These are phyloP conservation scores for Phasia obesa DNA, from an alignment of 2,888 invertebrate genomes.

Conservation along the genomic window DNA sequence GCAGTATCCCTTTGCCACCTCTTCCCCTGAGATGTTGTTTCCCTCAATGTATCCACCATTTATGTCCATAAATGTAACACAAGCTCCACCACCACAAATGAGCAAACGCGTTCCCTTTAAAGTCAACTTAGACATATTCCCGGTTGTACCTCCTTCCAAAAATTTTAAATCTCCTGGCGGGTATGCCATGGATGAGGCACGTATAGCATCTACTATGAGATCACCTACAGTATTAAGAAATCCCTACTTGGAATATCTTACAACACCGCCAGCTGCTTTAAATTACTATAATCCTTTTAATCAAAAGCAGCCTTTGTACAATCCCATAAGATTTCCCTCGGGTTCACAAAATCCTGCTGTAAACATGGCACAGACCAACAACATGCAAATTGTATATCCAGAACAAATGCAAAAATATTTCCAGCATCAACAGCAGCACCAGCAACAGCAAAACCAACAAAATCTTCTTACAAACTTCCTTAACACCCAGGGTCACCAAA, in stretches of 20 bases:
- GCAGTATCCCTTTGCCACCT: constrained; percentile 75
- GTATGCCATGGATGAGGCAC: constrained; percentile 75
- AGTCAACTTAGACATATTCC: constrained; percentile 86
- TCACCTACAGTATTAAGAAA: constrained; percentile 75
- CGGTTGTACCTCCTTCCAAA: constrained; percentile 82
- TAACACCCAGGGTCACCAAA: constrained; percentile 69
- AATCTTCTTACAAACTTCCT: constrained; percentile 71
- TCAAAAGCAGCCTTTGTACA: constrained; percentile 71
- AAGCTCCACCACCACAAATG: constrained; percentile 73
- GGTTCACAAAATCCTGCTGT: constrained; percentile 41
- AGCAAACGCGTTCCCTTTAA: constrained; percentile 84
- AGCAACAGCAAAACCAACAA: constrained; percentile 64
- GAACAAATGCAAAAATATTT: constrained; percentile 66
- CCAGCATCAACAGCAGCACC: constrained; percentile 64
- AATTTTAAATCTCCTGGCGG: constrained; percentile 72
- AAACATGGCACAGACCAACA: constrained; percentile 69
- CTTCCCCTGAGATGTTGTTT: constrained; percentile 72
- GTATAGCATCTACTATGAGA: constrained; percentile 75
- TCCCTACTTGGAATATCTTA: constrained; percentile 76
- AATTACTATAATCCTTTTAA: constrained; percentile 59
- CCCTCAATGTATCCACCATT: constrained; percentile 74
- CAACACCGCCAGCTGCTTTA: constrained; percentile 70
- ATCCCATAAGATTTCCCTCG: constrained; percentile 76
- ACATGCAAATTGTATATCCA: constrained; percentile 67
- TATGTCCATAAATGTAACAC: constrained; percentile 76